Evolutionary conservation across 37 sponge, comb jelly and placozoan genomes (phyloP).

Genomic region (Ianthella basta): DNA sequence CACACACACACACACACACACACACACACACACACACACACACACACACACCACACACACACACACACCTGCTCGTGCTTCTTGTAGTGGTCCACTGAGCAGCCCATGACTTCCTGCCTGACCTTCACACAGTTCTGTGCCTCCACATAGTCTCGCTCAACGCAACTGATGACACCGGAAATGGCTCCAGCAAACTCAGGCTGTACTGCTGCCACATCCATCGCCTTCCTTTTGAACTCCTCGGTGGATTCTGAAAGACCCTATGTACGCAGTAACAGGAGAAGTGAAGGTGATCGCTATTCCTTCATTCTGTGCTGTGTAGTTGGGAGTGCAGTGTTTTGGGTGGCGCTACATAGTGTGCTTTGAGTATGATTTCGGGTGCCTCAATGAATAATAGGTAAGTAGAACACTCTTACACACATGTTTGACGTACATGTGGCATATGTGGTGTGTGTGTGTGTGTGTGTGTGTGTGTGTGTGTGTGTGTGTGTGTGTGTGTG

Average conservation of each 20-base stretch:
- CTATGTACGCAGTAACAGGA: not conserved
- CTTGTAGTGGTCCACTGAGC: not conserved
- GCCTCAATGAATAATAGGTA: no score
- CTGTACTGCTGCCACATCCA: not conserved
- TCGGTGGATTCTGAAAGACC: not conserved
- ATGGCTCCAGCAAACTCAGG: not conserved
- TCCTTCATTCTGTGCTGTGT: no score
- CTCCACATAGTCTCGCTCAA: not conserved
- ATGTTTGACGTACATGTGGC: no score
- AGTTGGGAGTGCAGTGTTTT: no score
- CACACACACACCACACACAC: not conserved
- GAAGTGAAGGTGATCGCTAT: no score
- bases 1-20: not conserved
- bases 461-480: constrained; percentile 26
- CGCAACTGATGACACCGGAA: not conserved
- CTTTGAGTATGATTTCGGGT: no score
- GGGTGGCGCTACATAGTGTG: no score
- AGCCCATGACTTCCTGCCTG: not conserved
- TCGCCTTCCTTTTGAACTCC: not conserved
- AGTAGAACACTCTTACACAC: no score
- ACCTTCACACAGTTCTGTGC: not conserved
- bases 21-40: not conserved
- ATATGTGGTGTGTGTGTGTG: not conserved
- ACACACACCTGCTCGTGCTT: not conserved
- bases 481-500: constrained; percentile 32